These are phyloP conservation scores for Bombus sibiricus DNA, from an alignment of 1,140 invertebrate species.

Conservation along the genomic window DNA sequence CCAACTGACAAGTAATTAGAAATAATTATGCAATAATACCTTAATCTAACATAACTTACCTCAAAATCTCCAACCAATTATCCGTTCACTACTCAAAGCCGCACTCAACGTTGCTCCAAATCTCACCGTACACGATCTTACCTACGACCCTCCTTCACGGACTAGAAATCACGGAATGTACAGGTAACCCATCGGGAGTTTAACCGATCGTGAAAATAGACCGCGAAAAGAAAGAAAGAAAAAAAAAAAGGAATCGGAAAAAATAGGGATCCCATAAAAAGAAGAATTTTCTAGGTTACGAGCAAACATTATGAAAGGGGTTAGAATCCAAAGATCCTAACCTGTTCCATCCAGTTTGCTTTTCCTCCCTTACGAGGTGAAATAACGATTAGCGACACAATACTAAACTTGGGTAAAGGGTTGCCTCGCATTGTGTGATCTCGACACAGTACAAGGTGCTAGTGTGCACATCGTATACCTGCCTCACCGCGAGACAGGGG, in stretches of 20 bases:
- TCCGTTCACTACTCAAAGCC: background rate
- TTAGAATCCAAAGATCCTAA: constrained; percentile 52
- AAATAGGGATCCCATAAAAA: constrained; percentile 20
- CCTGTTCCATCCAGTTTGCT: constrained; percentile 59
- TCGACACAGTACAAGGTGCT: constrained; percentile 50
- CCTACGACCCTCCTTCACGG: background rate
- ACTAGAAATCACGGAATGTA: constrained; percentile 11
- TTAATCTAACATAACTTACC: background rate
- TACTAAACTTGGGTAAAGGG: constrained; percentile 70
- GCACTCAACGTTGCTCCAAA: background rate
- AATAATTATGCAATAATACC: background rate
- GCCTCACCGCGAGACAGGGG: constrained; percentile 34
- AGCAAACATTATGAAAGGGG: constrained; percentile 53
- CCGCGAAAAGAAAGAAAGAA: background rate
- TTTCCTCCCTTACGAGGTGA: constrained; percentile 41
- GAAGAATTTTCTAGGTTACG: constrained; percentile 49
- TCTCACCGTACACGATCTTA: background rate
- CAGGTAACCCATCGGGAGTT: constrained; percentile 28
- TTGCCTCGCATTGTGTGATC: constrained; percentile 66
- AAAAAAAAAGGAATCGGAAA: background rate
- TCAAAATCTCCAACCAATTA: background rate
- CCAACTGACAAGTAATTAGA: background rate
- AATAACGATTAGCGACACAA: constrained; percentile 70
- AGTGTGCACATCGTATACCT: constrained; percentile 69
- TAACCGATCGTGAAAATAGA: constrained; percentile 30